phyloP scores from a whole-genome alignment of 2,888 invertebrate species.

The Plusia festucae region DNA sequence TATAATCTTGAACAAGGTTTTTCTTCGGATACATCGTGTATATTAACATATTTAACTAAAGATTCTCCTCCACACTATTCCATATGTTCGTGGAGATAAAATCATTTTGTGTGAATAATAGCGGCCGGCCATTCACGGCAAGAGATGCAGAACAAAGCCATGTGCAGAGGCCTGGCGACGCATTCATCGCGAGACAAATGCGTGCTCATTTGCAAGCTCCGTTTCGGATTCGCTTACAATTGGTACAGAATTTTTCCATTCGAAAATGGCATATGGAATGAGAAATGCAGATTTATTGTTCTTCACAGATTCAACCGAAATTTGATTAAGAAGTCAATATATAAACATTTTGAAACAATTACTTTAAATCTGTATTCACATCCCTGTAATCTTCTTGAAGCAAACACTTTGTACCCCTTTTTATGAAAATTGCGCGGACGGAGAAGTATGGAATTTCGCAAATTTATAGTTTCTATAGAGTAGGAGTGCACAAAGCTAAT shows the following conservation, averaged over 20 bases:
- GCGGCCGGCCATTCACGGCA: slow-evolving; percentile 43
- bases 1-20: too few species aligned
- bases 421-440: too few species aligned
- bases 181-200: slow-evolving; percentile 73
- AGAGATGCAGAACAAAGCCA: slow-evolving; percentile 57
- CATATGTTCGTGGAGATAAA: slow-evolving; percentile 42
- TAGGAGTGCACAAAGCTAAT: too few species aligned
- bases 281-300: slow-evolving; percentile 26
- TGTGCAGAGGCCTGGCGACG: slow-evolving; percentile 51
- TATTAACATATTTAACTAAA: neutral
- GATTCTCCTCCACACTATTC: neutral
- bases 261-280: slow-evolving; percentile 29
- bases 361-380: neutral
- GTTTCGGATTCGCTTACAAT: slow-evolving; percentile 55
- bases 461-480: too few species aligned
- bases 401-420: too few species aligned
- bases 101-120: slow-evolving; percentile 54
- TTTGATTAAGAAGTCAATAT: neutral
- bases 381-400: too few species aligned
- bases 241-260: slow-evolving; percentile 46
- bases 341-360: neutral
- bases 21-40: too few species aligned
- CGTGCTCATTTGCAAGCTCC: slow-evolving; percentile 71
- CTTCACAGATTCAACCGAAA: slow-evolving; percentile 14
- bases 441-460: too few species aligned